Base-by-base conservation (phyloP, 2,888 invertebrate species). In the Flexamia atlantica region DNA sequence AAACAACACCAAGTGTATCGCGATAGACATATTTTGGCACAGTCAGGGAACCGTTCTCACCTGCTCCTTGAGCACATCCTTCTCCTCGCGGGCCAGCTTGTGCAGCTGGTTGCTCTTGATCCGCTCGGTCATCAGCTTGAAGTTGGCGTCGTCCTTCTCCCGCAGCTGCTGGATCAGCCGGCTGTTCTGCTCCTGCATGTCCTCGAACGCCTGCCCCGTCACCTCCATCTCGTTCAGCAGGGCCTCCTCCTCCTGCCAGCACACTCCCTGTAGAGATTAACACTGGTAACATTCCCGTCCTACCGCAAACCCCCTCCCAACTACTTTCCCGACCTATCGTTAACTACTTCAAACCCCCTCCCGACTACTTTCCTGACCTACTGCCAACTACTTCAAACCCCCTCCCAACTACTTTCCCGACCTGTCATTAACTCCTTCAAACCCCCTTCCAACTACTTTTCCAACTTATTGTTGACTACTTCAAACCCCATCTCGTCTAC, bases 111-210 rank as follows among this genome's bases (percentile, higher is more conserved):
- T 98, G 4, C 98, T 96, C 90, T 98, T 98, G 85, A 98, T 98
- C 82, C 98, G 91, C 90, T 99, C 99, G 0, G 98, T 97, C 98
- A 99, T 99, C 5, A 99, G 93, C 90, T 99, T 99, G 90, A 99
- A 98, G 91, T 99, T 99, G 4, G 99, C 98, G 89, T 99, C 99
- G 89, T 98, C 98, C 88, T 99, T 99, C 90, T 99, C 99, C 1
- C 98, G 92, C 84, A 99, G 91, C 90, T 99, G 99, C 88, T 99
- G 98, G 81, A 99, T 96, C 25, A 99, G 93, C 50, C 98, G 92
- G 0, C 97, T 97, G 91, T 99, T 99, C 91, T 99, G 99, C 89
- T 99, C 99, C 91, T 99, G 99, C 98, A 99, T 98, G 89, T 99
- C 99, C 90, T 99, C 99, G 89, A 98, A 98, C 0, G 99, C 99